These are phyloP conservation scores for Coecobrya sp. DNA, from an alignment of 2,888 invertebrate genomes.

Conservation along the genomic window DNA sequence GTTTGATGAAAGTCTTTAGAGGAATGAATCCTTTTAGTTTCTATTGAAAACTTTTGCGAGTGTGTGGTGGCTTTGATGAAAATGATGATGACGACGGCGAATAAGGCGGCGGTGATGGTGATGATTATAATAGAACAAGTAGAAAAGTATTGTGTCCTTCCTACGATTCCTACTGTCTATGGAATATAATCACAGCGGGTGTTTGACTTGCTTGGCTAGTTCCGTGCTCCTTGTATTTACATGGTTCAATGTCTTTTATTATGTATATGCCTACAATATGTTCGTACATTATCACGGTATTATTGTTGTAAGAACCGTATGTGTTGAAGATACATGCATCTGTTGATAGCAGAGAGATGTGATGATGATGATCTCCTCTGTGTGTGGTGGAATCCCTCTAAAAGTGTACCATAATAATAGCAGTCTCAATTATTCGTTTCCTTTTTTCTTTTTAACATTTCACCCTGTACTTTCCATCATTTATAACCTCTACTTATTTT, in stretches of 20 bases:
- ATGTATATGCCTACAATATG: neutral
- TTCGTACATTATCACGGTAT: neutral
- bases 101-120: slow-evolving; percentile 21
- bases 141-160: neutral
- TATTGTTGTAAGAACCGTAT: neutral
- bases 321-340: slow-evolving; percentile 2
- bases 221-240: slow-evolving; percentile 23
- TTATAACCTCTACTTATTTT: slow-evolving; percentile 40
- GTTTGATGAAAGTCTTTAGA: slow-evolving; percentile 44
- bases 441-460: slow-evolving; percentile 42
- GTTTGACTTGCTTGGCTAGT: slow-evolving; percentile 47
- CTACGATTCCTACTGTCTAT: slow-evolving; percentile 31
- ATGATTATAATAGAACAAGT: slow-evolving; percentile 56
- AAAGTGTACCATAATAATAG: slow-evolving; percentile 69
- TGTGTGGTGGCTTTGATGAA: slow-evolving; percentile 76
- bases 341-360: slow-evolving; percentile 27
- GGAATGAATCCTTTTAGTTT: slow-evolving; percentile 45
- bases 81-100: slow-evolving; percentile 64
- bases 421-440: slow-evolving; percentile 70
- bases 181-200: slow-evolving; percentile 66
- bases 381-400: neutral
- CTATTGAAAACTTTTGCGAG: slow-evolving; percentile 67
- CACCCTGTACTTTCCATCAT: slow-evolving; percentile 27
- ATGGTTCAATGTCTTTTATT: slow-evolving; percentile 42
- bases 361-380: slow-evolving; percentile 25